Evolutionary conservation across 2,113 vertebrate genomes (phyloP), one percentile per base, ranked within the genome.

Genomic region (Sisor rabdophorus): DNA sequence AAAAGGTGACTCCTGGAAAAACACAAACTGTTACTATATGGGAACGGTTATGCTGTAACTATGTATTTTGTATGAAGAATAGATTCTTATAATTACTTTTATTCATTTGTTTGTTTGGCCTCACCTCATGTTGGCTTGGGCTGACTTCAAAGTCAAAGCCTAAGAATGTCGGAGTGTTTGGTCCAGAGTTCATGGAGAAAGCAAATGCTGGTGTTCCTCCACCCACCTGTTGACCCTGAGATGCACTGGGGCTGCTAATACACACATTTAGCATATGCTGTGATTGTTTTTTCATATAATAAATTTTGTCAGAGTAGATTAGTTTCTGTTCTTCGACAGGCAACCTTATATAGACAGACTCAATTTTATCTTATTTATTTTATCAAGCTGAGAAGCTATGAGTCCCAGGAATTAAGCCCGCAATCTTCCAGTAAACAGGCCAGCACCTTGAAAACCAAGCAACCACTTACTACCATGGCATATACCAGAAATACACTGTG

Each of bases 1-100:
- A 28, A 91, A 92, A 24, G 88, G 71, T 11, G 85, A 78, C 16
- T 88, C 90, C 92, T 93, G 78, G 11, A 63, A 86, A 85, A 59
- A n/a, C n/a, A n/a, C 48, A 86, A n/a, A 56, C 6, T 58, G 22
- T 19, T 30, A 24, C 24, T 22, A 15, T 3, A 40, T 52, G 32
- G 32, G 32, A 64, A 44, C 22, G 1, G 8, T 16, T 44, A 19
- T 7, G n/a, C n/a, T n/a, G n/a, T n/a, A n/a, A n/a, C n/a, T n/a
- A 36, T 7, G 7, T 4, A 7, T 40, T 20, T 17, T 47, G 48
- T n/a, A 40, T 16, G 0, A 17, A 10, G 16, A 11, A 48, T 26
- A 22, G 58, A 0, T 60, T 20, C 12, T 53, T 68, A 17, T 36
- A 54, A 19, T 50, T 28, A 22, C 11, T 9, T 54, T 15, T 52